Evolutionary conservation across 2,797 vertebrate genomes (phyloP).

Genomic region (Anguilla marmorata): DNA sequence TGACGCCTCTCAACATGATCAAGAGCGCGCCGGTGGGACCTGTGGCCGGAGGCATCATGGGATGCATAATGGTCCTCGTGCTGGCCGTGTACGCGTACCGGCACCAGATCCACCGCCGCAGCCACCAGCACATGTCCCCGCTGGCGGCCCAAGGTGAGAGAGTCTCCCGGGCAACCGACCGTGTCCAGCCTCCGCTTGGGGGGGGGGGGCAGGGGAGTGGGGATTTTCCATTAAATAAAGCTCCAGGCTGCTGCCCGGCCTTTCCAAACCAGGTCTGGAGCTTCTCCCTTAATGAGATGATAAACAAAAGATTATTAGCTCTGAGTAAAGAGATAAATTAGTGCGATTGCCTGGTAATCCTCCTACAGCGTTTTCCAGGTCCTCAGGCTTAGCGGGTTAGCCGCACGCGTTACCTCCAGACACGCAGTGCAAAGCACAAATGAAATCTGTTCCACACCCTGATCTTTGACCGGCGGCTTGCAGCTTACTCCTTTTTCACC

Average conservation of each 20-base stretch:
- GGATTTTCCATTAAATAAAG: constrained; percentile 38
- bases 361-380: neutral
- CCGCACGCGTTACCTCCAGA: neutral
- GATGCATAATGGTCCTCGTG: constrained; percentile 97
- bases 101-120: constrained; percentile 95
- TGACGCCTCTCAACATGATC: constrained; percentile 93
- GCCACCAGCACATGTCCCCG: constrained; percentile 98
- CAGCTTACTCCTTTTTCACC: neutral
- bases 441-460: neutral
- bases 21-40: constrained; percentile 96
- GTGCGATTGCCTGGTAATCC: neutral
- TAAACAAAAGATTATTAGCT: constrained; percentile 24
- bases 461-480: neutral
- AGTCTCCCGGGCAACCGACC: neutral
- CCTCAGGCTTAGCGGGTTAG: neutral
- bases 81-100: constrained; percentile 95
- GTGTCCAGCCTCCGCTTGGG: neutral
- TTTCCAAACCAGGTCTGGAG: constrained; percentile 23
- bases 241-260: constrained; percentile 17
- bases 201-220: neutral
- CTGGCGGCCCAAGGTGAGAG: constrained; percentile 91
- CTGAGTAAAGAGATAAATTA: constrained; percentile 22
- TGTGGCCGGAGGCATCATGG: constrained; percentile 97
- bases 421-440: neutral
- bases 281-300: constrained; percentile 21